Conservation (phyloP, 2,797 vertebrate species). For the Corythornis leucogaster region DNA sequence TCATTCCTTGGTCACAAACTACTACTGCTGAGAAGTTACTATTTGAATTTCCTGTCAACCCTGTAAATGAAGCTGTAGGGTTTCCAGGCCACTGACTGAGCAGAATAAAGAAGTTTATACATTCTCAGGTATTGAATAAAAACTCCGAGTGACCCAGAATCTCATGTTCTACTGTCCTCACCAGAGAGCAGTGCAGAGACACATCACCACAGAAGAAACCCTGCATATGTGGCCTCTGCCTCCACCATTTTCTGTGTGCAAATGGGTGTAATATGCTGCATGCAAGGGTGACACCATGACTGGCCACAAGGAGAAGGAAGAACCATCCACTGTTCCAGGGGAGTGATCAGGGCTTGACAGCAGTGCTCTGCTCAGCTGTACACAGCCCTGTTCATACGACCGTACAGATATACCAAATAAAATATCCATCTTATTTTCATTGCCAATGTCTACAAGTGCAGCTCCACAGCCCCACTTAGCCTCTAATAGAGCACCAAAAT, state of each 20-base stretch:
- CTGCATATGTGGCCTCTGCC: neutral
- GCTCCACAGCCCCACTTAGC: neutral
- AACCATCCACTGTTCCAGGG: neutral
- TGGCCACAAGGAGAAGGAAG: neutral
- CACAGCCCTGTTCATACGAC: rapidly evolving
- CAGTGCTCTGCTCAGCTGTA: neutral
- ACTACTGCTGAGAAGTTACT: neutral
- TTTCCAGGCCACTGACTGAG: neutral
- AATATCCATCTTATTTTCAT: neutral
- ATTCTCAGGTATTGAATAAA: neutral
- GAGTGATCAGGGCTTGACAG: rapidly evolving
- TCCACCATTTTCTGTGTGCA: rapidly evolving
- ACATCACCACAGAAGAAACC: neutral
- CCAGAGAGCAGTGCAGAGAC: neutral
- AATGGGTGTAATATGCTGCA: neutral
- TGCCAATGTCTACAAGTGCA: neutral
- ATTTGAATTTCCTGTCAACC: neutral
- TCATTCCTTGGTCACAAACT: neutral
- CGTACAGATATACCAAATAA: neutral
- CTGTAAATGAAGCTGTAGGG: neutral
- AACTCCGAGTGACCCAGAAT: neutral
- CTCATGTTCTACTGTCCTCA: neutral
- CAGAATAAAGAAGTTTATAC: neutral
- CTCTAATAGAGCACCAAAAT: neutral
- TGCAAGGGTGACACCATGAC: neutral